phyloP scores from a whole-genome alignment of 2,797 vertebrate genomes.

The Lycodopsis pacificus region DNA sequence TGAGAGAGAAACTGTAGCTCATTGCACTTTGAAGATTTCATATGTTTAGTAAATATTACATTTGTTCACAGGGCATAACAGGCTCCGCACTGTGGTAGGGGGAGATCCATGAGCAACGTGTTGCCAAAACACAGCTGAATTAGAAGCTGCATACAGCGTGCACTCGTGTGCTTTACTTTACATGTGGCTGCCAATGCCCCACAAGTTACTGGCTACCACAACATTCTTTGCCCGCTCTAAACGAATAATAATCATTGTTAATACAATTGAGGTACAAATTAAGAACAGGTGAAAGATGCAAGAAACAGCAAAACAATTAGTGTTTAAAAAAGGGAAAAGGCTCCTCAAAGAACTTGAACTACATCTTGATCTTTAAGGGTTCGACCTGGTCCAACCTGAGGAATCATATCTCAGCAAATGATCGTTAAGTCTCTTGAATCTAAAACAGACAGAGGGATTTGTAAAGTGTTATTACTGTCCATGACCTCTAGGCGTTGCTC shows the following conservation, averaged over 20 bases:
- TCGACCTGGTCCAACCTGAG: not conserved
- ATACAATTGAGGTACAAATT: not conserved
- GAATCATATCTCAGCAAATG: not conserved
- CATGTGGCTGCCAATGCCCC: not conserved
- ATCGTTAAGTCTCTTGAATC: not conserved
- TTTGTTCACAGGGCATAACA: not conserved
- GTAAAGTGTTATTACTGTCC: conserved; percentile 14
- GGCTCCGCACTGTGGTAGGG: not conserved
- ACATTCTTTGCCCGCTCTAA: not conserved
- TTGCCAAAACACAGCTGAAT: conserved; percentile 39
- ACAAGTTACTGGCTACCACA: not conserved
- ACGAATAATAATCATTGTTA: not conserved
- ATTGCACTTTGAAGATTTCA: not conserved
- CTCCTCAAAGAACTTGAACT: not conserved
- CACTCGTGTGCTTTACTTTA: not conserved
- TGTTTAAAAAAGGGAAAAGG: not conserved
- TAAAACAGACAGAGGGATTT: not conserved
- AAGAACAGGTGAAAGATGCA: not conserved
- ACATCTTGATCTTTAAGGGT: not conserved
- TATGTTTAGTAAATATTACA: conserved; percentile 17
- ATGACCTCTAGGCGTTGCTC: conserved; percentile 56
- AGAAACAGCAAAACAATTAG: not conserved
- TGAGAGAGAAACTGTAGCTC: conserved; percentile 14
- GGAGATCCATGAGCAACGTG: not conserved
- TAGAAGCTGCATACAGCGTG: not conserved